These are phyloP conservation scores for Muscicapa comitata DNA, from an alignment of 2,797 vertebrate species.

Conservation along the genomic window DNA sequence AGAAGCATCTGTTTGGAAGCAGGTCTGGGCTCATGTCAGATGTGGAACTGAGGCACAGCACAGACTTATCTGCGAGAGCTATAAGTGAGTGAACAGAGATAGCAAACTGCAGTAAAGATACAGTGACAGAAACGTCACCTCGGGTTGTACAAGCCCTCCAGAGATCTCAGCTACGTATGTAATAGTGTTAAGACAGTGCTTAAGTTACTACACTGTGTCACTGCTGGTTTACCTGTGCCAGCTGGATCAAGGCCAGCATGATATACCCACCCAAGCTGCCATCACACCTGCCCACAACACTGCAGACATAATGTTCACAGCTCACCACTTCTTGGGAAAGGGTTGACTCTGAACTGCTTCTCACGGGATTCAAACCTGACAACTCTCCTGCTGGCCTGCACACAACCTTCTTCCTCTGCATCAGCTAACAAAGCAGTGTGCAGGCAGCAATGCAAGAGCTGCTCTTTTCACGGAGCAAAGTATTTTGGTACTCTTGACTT, in stretches of 20 bases:
- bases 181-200: constrained; percentile 30
- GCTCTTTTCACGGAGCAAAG: neutral
- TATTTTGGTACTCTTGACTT: neutral
- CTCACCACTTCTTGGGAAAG: neutral
- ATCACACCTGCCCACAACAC: constrained; percentile 11
- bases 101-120: constrained; percentile 4
- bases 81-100: neutral
- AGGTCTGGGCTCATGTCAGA: neutral
- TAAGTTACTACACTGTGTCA: constrained; percentile 5
- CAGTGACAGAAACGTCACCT: neutral
- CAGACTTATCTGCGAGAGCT: neutral
- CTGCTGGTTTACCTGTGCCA: constrained; percentile 48
- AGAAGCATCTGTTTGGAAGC: neutral
- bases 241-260: constrained; percentile 21
- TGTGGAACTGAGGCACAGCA: neutral
- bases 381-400: neutral
- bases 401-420: neutral
- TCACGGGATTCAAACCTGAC: neutral
- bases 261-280: constrained; percentile 17
- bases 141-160: neutral
- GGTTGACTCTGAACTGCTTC: neutral
- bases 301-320: neutral
- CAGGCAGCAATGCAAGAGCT: neutral
- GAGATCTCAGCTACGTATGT: constrained; percentile 6
- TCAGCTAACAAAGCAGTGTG: neutral